A percentile compares a stretch with the other conserved stretches of the same genome.
Conservation (phyloP, 2,797 vertebrate genomes). For the Poecilia gillii region DNA sequence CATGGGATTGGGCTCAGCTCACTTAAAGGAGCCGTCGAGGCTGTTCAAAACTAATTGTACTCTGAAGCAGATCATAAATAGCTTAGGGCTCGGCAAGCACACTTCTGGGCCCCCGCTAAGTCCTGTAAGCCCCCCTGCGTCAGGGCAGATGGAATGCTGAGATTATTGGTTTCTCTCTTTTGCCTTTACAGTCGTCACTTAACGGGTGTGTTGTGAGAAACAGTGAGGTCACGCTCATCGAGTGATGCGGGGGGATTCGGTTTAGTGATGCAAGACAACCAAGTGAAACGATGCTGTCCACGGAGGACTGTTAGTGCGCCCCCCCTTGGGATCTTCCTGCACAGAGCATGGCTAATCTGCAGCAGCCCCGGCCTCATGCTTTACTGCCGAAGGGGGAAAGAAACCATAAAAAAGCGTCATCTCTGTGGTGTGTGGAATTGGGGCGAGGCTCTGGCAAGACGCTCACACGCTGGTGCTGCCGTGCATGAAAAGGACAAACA, state of each 20-base stretch:
- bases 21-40: slow-evolving; percentile 54
- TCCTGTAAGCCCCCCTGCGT: slow-evolving; percentile 60
- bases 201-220: slow-evolving; percentile 55
- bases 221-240: slow-evolving; percentile 61
- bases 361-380: slow-evolving; percentile 71
- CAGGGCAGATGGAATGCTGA: slow-evolving; percentile 61
- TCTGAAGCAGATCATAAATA: slow-evolving; percentile 67
- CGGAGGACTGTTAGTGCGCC: slow-evolving; percentile 47
- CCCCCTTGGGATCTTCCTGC: slow-evolving; percentile 68
- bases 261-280: slow-evolving; percentile 62
- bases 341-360: slow-evolving; percentile 74
- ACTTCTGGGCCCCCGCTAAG: slow-evolving; percentile 62
- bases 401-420: slow-evolving; percentile 61
- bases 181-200: slow-evolving; percentile 51
- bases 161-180: slow-evolving; percentile 51
- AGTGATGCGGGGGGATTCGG: slow-evolving; percentile 51
- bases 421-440: slow-evolving; percentile 50
- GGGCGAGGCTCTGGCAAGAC: slow-evolving; percentile 53
- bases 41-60: slow-evolving; percentile 49
- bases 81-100: slow-evolving; percentile 57
- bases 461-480: slow-evolving; percentile 48
- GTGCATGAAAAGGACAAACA: slow-evolving; percentile 55
- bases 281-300: slow-evolving; percentile 47
- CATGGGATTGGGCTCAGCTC: slow-evolving; percentile 50
- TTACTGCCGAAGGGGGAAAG: slow-evolving; percentile 72